These are phyloP conservation scores for Neoitamus cyanurus DNA, from an alignment of 2,888 invertebrate species.

Conservation along the genomic window DNA sequence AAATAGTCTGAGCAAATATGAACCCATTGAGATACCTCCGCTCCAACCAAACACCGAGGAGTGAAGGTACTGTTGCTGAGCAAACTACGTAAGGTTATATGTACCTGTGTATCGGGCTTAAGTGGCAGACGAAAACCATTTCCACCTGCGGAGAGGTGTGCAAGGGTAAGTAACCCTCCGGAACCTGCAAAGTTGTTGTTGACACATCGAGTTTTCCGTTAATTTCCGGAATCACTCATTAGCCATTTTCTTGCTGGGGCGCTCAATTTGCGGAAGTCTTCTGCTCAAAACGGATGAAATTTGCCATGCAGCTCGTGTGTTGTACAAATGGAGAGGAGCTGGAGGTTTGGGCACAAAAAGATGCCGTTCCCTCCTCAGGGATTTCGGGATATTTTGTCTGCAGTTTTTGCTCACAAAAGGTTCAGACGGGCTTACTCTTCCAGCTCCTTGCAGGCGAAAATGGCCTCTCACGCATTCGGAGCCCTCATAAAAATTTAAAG, in stretches of 20 bases:
- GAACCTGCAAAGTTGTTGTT: conserved; percentile 18
- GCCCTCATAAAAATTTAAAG: neutral
- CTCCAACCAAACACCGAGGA: neutral
- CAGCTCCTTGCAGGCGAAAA: neutral
- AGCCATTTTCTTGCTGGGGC: conserved; percentile 23
- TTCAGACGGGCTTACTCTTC: neutral
- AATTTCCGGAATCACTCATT: conserved; percentile 38
- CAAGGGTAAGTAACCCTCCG: neutral
- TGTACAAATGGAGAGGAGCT: neutral
- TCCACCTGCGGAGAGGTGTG: neutral
- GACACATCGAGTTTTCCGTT: conserved; percentile 36
- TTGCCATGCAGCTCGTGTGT: neutral
- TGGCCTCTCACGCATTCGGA: neutral
- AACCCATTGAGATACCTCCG: neutral
- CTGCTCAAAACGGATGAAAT: neutral
- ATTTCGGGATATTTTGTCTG: neutral
- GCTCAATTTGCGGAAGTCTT: neutral
- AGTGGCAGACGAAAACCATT: neutral
- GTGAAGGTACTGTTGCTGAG: conserved; percentile 13
- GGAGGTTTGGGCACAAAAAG: neutral
- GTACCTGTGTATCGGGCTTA: neutral
- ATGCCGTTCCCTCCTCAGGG: neutral
- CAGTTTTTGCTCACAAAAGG: neutral
- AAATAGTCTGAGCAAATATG: conserved; percentile 42
- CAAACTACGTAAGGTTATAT: neutral